Evolutionary conservation across 2,113 vertebrate genomes (phyloP).

Genomic region (Labeo catla): DNA sequence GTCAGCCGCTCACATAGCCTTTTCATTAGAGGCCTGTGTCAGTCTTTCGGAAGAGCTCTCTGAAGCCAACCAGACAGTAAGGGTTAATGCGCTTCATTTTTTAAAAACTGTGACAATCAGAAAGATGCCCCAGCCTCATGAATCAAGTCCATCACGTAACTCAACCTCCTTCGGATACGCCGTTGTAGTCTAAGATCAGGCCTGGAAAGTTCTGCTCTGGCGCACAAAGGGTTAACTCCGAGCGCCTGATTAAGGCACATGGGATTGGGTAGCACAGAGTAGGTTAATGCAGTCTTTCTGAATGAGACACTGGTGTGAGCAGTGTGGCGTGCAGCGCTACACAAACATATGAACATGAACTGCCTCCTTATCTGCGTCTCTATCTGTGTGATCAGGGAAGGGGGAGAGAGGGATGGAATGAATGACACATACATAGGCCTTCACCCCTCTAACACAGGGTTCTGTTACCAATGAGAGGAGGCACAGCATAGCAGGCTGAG

Average conservation of each 20-base stretch:
- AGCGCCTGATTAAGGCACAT: constrained; percentile 25
- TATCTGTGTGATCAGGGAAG: constrained; percentile 58
- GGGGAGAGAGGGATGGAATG: constrained; percentile 56
- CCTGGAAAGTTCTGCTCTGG: constrained; percentile 13
- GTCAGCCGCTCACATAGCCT: constrained; percentile 20
- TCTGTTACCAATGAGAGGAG: constrained; percentile 64
- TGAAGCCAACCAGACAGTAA: background rate
- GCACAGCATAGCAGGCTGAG: constrained; percentile 44
- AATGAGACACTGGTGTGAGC: constrained; percentile 46
- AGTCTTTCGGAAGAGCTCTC: background rate
- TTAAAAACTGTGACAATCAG: background rate
- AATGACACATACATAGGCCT: constrained; percentile 67
- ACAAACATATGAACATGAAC: constrained; percentile 50
- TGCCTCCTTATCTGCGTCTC: constrained; percentile 53
- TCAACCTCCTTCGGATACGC: background rate
- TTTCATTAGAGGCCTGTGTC: constrained; percentile 22
- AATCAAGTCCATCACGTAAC: background rate
- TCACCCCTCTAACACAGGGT: constrained; percentile 58
- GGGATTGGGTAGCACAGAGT: constrained; percentile 17
- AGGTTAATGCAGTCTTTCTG: constrained; percentile 44
- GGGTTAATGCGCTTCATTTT: background rate
- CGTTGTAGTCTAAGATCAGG: background rate
- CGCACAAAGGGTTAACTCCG: background rate
- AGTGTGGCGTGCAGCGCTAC: constrained; percentile 38
- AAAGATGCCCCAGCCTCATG: background rate